Evolutionary conservation across 2,113 vertebrate species (phyloP), one percentile per base, ranked within the genome.

Genomic region (Orthonyx spaldingii): DNA sequence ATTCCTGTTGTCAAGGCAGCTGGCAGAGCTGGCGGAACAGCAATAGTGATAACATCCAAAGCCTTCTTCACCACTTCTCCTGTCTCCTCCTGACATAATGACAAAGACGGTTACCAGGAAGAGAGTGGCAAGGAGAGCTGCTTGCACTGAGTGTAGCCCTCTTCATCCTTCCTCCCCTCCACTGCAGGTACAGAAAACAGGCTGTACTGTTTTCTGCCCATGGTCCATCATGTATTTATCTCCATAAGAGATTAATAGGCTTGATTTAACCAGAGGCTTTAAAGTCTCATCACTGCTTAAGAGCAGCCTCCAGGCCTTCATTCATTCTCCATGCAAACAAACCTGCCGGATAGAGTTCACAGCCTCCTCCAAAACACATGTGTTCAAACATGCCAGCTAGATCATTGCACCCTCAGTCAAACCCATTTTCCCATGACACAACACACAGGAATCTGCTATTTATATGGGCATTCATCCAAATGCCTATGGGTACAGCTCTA

Each of bases 1-100:
- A 98, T 97, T 23, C 98, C 98, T 2, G 98, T 98, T 53, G 98
- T 98, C 89, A 98, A 93, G 22, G 98, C 98, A 30, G 98, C 98
- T 4, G 98, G 98, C 7, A 98, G 92, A 53, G 98, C 98, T 10
- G 98, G 98, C 1, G 98, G 98, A 7, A 98, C 98, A 1, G 98
- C 98, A 56, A 98, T 98, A 3, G 98, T 98, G 90, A 98, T 91
- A 46, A 98, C 94, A n/a, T 98, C 98, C 37, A 98, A 93, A 33
- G 97, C 98, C 92, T 98, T 98, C 94, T 97, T 98, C 78, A 98
- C 95, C 35, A 98, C 94, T 69, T 98, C 98, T 32, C 96, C 97
- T 2, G 95, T 53, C 20, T 95, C 72, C 69, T 97, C 94, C 98
- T 98, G 64, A 33, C 9, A 33, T 26, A 77, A 86, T 70, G 79